Conservation (phyloP, 2,113 vertebrate genomes). For the Grammomys dolichurus region DNA sequence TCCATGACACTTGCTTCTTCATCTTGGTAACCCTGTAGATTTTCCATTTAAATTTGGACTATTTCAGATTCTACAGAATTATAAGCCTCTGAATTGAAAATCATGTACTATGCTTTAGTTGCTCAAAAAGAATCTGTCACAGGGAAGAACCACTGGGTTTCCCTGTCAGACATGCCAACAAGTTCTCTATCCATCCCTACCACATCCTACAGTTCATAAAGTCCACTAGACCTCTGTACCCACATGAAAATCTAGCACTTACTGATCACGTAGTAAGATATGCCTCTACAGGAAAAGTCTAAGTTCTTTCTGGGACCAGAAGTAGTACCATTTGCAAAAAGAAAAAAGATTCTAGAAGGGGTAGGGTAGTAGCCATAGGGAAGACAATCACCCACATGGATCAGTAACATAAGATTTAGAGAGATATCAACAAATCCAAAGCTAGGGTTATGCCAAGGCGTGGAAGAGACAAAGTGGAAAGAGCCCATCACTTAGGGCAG, state of each 20-base stretch:
- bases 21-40: not conserved
- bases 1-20: slow-evolving; percentile 6
- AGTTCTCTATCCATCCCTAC: not conserved
- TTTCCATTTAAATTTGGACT: not conserved
- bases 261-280: slow-evolving; percentile 3
- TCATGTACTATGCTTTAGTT: not conserved
- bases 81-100: not conserved
- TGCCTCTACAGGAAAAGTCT: slow-evolving; percentile 35
- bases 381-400: slow-evolving; percentile 42
- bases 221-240: not conserved
- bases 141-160: not conserved
- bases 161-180: not conserved
- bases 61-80: slow-evolving; percentile 10
- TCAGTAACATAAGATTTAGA: slow-evolving; percentile 59
- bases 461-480: slow-evolving; percentile 22
- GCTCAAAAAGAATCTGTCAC: not conserved
- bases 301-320: slow-evolving; percentile 27
- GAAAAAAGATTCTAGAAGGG: not conserved
- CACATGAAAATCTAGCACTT: not conserved
- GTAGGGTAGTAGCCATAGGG: not conserved
- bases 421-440: slow-evolving; percentile 45
- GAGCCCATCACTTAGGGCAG: slow-evolving; percentile 41
- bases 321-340: slow-evolving; percentile 8
- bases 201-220: not conserved
- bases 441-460: slow-evolving; percentile 32